Evolutionary conservation across 2,113 vertebrate species (phyloP).

Genomic region (Paraplagusia blochii): DNA sequence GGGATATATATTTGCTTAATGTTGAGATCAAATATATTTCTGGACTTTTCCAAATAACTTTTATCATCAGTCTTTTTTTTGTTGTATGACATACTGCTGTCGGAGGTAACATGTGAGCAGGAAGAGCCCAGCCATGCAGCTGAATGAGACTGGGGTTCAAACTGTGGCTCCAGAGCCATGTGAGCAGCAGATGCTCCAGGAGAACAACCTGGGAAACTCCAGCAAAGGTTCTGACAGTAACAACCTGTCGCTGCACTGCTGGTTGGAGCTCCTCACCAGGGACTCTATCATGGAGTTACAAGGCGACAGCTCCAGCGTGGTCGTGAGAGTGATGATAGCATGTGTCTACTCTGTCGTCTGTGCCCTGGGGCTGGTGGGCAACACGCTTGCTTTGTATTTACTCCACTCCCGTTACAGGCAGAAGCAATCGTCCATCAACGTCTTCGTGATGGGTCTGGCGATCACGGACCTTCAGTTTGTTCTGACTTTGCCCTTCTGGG

Average conservation of each 20-base stretch:
- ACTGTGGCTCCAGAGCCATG: constrained; percentile 61
- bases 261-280: constrained; percentile 74
- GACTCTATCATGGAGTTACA: constrained; percentile 71
- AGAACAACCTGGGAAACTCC: constrained; percentile 56
- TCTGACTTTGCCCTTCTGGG: constrained; percentile 82
- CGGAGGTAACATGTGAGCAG: constrained; percentile 32
- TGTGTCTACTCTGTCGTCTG: constrained; percentile 80
- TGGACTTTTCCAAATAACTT: too few relatives aligned
- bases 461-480: constrained; percentile 82
- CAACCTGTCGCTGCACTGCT: constrained; percentile 77
- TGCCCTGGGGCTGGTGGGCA: constrained; percentile 78
- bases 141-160: constrained; percentile 57
- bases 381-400: constrained; percentile 79
- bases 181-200: constrained; percentile 48
- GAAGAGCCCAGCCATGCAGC: constrained; percentile 57
- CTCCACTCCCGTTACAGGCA: constrained; percentile 74
- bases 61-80: background rate
- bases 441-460: constrained; percentile 80
- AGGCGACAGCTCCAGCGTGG: constrained; percentile 70
- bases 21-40: too few relatives aligned
- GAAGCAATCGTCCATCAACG: constrained; percentile 78
- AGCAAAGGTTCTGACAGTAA: constrained; percentile 48
- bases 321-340: constrained; percentile 74
- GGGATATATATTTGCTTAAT: too few relatives aligned
- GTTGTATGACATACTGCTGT: background rate